Conservation (phyloP, 2,113 vertebrate genomes). For the Rattus rattus region DNA sequence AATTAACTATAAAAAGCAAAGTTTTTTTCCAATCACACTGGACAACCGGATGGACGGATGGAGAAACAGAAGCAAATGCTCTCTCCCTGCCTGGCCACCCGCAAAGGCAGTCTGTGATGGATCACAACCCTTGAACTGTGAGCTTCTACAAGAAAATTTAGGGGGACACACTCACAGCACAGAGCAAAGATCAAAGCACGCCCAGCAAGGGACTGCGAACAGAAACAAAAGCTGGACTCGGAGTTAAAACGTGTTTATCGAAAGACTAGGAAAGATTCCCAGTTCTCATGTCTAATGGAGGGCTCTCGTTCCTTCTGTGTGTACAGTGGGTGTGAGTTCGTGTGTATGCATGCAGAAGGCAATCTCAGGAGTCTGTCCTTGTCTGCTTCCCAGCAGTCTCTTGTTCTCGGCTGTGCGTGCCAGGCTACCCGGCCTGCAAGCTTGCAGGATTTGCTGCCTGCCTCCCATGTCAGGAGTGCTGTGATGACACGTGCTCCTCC, state of each 20-base stretch:
- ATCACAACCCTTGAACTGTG: not conserved
- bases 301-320: not conserved
- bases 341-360: not conserved
- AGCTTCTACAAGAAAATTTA: not conserved
- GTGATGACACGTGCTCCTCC: rapidly evolving
- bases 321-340: no score
- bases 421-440: not conserved
- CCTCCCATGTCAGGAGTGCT: not conserved
- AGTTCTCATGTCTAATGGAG: not conserved
- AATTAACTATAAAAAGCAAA: not conserved
- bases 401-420: not conserved
- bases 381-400: not conserved
- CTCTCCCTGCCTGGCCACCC: not conserved
- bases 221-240: not conserved
- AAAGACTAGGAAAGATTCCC: not conserved
- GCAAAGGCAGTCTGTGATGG: not conserved
- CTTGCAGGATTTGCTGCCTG: not conserved
- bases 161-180: not conserved
- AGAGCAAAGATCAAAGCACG: constrained; percentile 11
- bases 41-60: not conserved
- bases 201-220: not conserved
- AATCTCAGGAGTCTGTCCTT: not conserved
- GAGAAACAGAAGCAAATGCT: not conserved
- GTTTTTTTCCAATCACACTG: not conserved
- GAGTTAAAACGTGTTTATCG: constrained; percentile 13